These are phyloP conservation scores for Copsychus sechellarum DNA, from an alignment of 2,113 vertebrate genomes.

Conservation along the genomic window DNA sequence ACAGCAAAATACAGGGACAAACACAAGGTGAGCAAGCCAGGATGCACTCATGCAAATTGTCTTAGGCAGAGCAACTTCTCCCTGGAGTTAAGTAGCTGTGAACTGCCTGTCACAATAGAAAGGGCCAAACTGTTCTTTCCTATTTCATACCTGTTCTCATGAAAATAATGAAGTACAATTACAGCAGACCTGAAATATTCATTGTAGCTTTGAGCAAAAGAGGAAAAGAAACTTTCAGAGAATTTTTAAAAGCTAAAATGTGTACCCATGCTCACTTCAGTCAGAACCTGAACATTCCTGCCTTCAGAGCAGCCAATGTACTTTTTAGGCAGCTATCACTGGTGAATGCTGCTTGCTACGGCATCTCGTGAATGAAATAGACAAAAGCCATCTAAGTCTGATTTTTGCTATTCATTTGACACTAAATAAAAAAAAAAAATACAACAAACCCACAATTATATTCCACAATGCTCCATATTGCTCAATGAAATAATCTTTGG, in stretches of 20 bases:
- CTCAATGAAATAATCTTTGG: background rate
- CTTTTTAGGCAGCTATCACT: background rate
- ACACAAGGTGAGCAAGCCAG: fast-evolving
- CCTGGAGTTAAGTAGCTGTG: background rate
- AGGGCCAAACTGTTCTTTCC: background rate
- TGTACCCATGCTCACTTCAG: background rate
- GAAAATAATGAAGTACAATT: background rate
- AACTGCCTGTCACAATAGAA: background rate
- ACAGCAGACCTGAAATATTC: background rate
- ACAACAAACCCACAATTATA: background rate
- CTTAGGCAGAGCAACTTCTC: background rate
- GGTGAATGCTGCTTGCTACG: background rate
- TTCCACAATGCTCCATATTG: background rate
- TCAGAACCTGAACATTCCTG: background rate
- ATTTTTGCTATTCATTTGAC: background rate
- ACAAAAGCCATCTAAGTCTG: background rate
- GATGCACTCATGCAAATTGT: background rate
- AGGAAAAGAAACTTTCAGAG: background rate
- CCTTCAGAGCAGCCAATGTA: background rate
- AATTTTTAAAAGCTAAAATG: background rate
- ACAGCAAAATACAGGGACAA: background rate
- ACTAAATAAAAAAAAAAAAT: background rate
- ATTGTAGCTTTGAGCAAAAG: background rate
- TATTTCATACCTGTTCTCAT: background rate
- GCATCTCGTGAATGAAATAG: background rate